Evolutionary conservation across 2,113 vertebrate species (phyloP).

Genomic region (Columba livia): DNA sequence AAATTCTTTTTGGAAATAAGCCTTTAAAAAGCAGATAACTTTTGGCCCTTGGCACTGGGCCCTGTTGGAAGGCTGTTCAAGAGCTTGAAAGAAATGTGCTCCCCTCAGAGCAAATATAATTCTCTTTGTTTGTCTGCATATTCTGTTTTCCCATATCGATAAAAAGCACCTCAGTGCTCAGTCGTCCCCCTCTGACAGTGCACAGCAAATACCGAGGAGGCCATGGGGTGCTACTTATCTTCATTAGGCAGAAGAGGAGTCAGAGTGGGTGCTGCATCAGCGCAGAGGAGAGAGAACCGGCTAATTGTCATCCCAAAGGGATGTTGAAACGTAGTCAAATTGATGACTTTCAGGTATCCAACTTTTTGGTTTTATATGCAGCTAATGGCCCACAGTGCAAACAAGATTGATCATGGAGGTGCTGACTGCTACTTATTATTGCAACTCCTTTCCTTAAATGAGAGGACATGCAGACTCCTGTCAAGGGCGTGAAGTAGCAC

Average conservation of each 20-base stretch:
- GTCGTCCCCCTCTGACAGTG: neutral
- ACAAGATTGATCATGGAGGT: neutral
- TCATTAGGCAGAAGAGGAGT: neutral
- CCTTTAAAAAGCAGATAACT: neutral
- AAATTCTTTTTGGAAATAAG: neutral
- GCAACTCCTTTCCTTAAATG: neutral
- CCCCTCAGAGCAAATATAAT: neutral
- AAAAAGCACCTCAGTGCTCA: neutral
- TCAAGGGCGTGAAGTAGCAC: neutral
- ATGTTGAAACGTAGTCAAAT: neutral
- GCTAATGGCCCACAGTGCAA: neutral
- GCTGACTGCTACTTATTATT: neutral
- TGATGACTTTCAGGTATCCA: neutral
- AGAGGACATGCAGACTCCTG: fast-evolving
- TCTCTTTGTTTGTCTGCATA: neutral
- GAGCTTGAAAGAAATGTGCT: neutral
- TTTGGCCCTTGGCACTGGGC: neutral
- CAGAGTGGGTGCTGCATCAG: neutral
- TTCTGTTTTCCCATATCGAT: neutral
- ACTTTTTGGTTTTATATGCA: neutral
- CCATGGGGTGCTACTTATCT: neutral
- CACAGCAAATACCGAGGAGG: neutral
- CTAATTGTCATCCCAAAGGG: neutral
- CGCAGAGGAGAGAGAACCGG: neutral
- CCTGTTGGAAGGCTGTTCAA: neutral